phyloP scores from a whole-genome alignment of 2,888 invertebrate species.

The Hemistola chrysoprasaria region DNA sequence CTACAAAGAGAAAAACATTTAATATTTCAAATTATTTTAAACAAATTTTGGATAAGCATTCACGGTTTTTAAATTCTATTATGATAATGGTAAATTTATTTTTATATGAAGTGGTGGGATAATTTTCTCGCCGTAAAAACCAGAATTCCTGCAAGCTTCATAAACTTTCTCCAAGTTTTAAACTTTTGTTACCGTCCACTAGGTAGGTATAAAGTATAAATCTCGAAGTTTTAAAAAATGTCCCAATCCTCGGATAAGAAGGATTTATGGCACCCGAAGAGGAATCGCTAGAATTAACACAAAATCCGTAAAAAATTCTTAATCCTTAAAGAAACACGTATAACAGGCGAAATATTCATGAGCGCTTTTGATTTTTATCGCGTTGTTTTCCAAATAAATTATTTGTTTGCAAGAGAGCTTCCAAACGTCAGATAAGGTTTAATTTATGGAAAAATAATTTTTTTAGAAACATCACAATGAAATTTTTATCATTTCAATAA shows the following conservation, averaged over 20 bases:
- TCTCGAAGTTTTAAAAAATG: slow-evolving; percentile 30
- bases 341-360: slow-evolving; percentile 15
- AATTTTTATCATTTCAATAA: no score
- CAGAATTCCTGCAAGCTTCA: not conserved
- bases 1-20: no score
- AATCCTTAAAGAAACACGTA: slow-evolving; percentile 23
- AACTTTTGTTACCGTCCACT: slow-evolving; percentile 14
- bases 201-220: slow-evolving; percentile 22
- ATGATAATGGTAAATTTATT: no score
- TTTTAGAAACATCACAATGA: no score
- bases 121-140: not conserved
- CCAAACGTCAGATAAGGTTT: no score
- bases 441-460: no score
- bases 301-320: slow-evolving; percentile 28
- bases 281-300: slow-evolving; percentile 30
- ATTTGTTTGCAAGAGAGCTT: not conserved
- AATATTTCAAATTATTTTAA: no score
- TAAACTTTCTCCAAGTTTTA: slow-evolving; percentile 5
- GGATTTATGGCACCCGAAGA: slow-evolving; percentile 27
- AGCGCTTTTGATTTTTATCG: slow-evolving; percentile 17
- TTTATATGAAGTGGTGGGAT: no score
- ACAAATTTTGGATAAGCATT: no score
- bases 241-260: slow-evolving; percentile 29
- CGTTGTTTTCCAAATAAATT: slow-evolving; percentile 1
- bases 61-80: no score